Conservation (phyloP, 1,140 invertebrate genomes). For the Druon quercuslanigerum region DNA sequence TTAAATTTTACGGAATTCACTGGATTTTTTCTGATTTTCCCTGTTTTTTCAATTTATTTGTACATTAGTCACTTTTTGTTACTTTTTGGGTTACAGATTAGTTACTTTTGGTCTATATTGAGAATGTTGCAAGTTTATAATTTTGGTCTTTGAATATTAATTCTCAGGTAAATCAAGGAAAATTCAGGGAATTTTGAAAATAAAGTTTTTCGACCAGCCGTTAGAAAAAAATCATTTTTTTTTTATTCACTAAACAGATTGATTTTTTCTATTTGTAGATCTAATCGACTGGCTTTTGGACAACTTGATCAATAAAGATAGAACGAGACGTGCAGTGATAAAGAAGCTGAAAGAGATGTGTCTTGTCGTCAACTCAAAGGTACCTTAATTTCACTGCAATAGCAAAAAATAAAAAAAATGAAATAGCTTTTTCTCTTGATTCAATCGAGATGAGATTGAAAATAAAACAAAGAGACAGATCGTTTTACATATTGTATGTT, state of each 20-base stretch:
- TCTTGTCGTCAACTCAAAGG: slow-evolving; percentile 81
- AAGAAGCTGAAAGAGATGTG: slow-evolving; percentile 89
- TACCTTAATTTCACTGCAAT: slow-evolving; percentile 55
- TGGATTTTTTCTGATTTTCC: too few species aligned
- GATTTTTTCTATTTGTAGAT: slow-evolving; percentile 75
- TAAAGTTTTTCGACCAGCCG: too few species aligned
- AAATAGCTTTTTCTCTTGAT: background rate
- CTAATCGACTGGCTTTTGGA: slow-evolving; percentile 89
- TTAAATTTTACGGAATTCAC: too few species aligned
- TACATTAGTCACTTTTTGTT: too few species aligned
- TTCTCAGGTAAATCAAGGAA: too few species aligned
- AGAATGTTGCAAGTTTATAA: too few species aligned
- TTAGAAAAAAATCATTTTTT: background rate
- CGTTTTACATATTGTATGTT: slow-evolving; percentile 11
- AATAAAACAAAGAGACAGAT: background rate
- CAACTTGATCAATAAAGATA: slow-evolving; percentile 86
- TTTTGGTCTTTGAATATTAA: too few species aligned
- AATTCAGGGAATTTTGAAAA: too few species aligned
- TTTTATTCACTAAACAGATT: background rate
- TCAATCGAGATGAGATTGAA: background rate
- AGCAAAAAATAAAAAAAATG: background rate
- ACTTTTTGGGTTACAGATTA: too few species aligned
- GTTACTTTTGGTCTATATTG: too few species aligned
- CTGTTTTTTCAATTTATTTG: too few species aligned
- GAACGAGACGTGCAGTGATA: slow-evolving; percentile 85